A percentile compares a stretch with the other conserved stretches of the same genome.
These are phyloP conservation scores for Rhinichthys klamathensis DNA, from an alignment of 2,113 vertebrate genomes.

Conservation along the genomic window DNA sequence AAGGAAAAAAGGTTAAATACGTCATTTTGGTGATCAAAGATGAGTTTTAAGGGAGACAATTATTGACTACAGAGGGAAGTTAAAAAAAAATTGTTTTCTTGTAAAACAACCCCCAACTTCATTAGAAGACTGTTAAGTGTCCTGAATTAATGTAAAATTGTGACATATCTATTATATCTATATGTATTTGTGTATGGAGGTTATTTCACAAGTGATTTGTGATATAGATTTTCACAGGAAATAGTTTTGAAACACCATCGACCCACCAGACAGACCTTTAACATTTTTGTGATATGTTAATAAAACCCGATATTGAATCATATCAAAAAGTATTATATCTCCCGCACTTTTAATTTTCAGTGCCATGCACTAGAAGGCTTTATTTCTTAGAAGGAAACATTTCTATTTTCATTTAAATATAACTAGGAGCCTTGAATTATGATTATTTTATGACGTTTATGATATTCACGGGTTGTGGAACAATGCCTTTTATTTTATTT, in stretches of 20 bases:
- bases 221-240: neutral
- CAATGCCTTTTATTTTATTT: neutral
- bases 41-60: no score
- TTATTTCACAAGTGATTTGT: neutral
- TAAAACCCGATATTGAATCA: neutral
- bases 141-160: neutral
- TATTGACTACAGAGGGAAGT: no score
- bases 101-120: neutral
- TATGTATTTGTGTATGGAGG: neutral
- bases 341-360: neutral
- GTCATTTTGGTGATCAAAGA: no score
- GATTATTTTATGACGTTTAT: neutral
- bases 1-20: no score
- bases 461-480: neutral
- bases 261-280: neutral
- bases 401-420: neutral
- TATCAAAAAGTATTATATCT: neutral
- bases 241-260: neutral
- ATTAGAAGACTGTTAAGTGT: neutral
- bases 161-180: neutral
- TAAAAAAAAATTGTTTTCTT: neutral
- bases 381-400: neutral
- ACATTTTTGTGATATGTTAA: neutral
- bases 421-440: neutral
- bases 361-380: neutral